Evolutionary conservation across 1,140 invertebrate genomes (phyloP).

Genomic region (Melipona quadrifasciata): DNA sequence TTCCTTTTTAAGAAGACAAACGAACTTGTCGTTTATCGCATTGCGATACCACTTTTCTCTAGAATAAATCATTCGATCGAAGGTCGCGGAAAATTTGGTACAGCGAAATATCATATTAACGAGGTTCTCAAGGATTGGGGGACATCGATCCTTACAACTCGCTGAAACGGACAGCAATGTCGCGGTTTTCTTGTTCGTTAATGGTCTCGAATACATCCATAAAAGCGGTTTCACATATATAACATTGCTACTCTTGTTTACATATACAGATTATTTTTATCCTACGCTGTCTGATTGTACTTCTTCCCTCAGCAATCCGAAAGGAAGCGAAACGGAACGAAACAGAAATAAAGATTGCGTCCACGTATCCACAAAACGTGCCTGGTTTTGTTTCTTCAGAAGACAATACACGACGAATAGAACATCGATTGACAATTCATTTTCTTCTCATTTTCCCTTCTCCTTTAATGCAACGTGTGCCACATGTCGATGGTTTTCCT

Average conservation of each 20-base stretch:
- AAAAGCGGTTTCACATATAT: slow-evolving; percentile 37
- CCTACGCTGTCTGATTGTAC: slow-evolving; percentile 26
- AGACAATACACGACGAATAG: background rate
- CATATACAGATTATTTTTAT: slow-evolving; percentile 35
- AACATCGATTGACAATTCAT: background rate
- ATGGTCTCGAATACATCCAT: slow-evolving; percentile 26
- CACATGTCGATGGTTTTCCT: slow-evolving; percentile 92
- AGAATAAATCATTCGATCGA: background rate
- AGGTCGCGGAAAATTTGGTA: background rate
- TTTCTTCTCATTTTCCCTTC: background rate
- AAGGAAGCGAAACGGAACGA: background rate
- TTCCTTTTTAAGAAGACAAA: background rate
- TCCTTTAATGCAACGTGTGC: slow-evolving; percentile 85
- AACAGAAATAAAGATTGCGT: background rate
- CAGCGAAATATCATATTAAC: slow-evolving; percentile 10
- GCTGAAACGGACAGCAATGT: background rate
- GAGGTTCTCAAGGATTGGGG: background rate
- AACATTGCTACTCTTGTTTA: slow-evolving; percentile 33
- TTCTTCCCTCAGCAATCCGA: background rate
- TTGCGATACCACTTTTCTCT: background rate
- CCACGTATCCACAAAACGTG: background rate
- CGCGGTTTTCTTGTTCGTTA: slow-evolving; percentile 11
- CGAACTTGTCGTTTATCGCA: too few relatives aligned
- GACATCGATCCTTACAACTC: slow-evolving; percentile 12
- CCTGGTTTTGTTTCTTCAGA: background rate